A percentile compares a stretch with the other conserved stretches of the same genome.
Evolutionary conservation across 2,797 vertebrate species (phyloP).

Genomic region (Rhynchonycteris naso): DNA sequence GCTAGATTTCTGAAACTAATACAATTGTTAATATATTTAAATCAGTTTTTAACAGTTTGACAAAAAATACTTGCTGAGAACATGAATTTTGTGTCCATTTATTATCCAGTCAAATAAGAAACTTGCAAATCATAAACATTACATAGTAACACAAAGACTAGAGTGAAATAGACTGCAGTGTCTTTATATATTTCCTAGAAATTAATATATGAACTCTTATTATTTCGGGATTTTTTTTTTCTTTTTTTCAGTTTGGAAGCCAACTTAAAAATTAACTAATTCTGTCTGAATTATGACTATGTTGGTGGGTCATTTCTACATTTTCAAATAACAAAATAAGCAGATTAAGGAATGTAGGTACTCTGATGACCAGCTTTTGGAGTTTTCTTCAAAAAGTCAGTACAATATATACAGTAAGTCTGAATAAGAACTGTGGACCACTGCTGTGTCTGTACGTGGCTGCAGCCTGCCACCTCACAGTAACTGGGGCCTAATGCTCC

Average conservation of each 20-base stretch:
- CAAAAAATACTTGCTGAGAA: slow-evolving; percentile 30
- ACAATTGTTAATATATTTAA: slow-evolving; percentile 37
- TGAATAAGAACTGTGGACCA: slow-evolving; percentile 35
- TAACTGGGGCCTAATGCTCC: neutral
- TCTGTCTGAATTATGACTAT: neutral
- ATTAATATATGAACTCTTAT: neutral
- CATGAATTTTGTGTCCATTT: slow-evolving; percentile 62
- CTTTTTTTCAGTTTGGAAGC: slow-evolving; percentile 31
- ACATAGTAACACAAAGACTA: slow-evolving; percentile 18
- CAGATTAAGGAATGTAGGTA: slow-evolving; percentile 23
- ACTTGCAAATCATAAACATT: slow-evolving; percentile 44
- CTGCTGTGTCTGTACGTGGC: fast-evolving
- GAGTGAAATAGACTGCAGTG: neutral
- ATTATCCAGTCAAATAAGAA: slow-evolving; percentile 55
- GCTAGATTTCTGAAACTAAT: slow-evolving; percentile 13
- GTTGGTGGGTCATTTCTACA: neutral
- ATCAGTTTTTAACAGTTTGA: slow-evolving; percentile 48
- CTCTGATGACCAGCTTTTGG: slow-evolving; percentile 19
- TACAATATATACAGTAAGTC: neutral
- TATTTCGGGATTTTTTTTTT: slow-evolving; percentile 24
- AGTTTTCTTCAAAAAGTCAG: slow-evolving; percentile 51
- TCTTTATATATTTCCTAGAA: slow-evolving; percentile 18
- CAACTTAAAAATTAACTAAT: slow-evolving; percentile 51
- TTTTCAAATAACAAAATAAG: slow-evolving; percentile 31
- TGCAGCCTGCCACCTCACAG: no score